A percentile compares a stretch with the other conserved stretches of the same genome.
Evolutionary conservation across 2,113 vertebrate genomes (phyloP).

Genomic region (Progne subis): DNA sequence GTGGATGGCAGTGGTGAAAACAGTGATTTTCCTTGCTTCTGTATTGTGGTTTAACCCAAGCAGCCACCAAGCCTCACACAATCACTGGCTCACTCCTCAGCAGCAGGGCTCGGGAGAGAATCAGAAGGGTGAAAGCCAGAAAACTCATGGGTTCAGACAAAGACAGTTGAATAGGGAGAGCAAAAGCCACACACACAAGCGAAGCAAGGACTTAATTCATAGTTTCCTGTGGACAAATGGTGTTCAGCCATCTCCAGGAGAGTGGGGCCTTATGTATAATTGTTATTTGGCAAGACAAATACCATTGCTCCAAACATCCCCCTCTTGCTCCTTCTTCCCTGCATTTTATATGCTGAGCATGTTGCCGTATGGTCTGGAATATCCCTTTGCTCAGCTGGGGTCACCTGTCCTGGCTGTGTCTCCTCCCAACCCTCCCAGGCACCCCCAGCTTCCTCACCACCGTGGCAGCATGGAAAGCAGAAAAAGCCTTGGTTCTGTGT

Average conservation of each 20-base stretch:
- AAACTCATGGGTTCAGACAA: not conserved
- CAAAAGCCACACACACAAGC: not conserved
- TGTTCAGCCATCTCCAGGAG: not conserved
- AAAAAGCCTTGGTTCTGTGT: not conserved
- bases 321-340: not conserved
- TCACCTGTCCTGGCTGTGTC: not conserved
- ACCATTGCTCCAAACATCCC: not conserved
- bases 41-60: not conserved
- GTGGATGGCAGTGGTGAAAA: not conserved
- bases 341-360: not conserved
- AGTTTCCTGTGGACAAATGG: not conserved
- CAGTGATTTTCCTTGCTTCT: not conserved
- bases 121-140: not conserved
- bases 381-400: not conserved
- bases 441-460: fast-evolving
- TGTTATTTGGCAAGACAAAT: not conserved
- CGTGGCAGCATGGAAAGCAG: fast-evolving
- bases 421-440: not conserved
- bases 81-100: not conserved
- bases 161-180: not conserved
- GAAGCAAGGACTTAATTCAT: not conserved
- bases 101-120: not conserved
- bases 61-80: not conserved
- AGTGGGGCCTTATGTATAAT: fast-evolving
- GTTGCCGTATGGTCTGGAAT: not conserved